These are phyloP conservation scores for Thrips palmi DNA, from an alignment of 1,140 invertebrate genomes.

Conservation along the genomic window DNA sequence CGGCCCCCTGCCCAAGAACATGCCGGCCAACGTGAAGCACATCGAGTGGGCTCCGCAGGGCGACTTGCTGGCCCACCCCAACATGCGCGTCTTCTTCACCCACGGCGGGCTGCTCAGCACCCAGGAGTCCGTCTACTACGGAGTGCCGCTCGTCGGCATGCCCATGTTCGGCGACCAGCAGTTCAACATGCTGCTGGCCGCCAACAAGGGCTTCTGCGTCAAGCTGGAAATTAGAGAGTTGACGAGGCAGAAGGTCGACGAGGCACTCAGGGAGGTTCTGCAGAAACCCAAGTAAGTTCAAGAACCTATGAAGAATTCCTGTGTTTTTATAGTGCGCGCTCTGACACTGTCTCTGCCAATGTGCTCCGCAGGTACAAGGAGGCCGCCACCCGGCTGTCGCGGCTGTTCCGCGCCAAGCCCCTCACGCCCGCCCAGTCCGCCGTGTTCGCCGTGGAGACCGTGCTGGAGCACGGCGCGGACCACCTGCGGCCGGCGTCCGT, in stretches of 20 bases:
- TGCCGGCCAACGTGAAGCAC: slow-evolving; percentile 19
- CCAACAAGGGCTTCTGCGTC: slow-evolving; percentile 20
- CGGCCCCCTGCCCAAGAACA: slow-evolving; percentile 12
- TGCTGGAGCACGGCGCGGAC: slow-evolving; percentile 17
- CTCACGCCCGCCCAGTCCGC: slow-evolving; percentile 15
- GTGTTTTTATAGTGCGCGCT: no score
- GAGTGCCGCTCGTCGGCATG: slow-evolving; percentile 36
- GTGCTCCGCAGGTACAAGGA: no score
- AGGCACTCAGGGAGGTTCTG: no score
- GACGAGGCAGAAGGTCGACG: no score
- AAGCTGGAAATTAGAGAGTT: no score
- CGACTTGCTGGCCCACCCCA: slow-evolving; percentile 27
- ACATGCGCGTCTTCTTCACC: slow-evolving; percentile 37
- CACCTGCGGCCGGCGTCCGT: slow-evolving; percentile 13
- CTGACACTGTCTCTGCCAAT: no score
- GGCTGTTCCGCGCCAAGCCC: slow-evolving; percentile 17
- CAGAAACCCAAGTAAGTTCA: no score
- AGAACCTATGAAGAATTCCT: no score
- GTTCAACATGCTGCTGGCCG: slow-evolving; percentile 25
- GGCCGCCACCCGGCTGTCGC: no score
- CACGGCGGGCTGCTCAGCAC: slow-evolving; percentile 41
- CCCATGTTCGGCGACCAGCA: slow-evolving; percentile 39
- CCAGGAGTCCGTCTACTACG: slow-evolving; percentile 33
- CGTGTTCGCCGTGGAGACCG: slow-evolving; percentile 19
- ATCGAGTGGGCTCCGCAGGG: slow-evolving; percentile 26